Evolutionary conservation across 2,113 vertebrate genomes (phyloP), one percentile per base, ranked within the genome.

Genomic region (Cynopterus brachyotis): DNA sequence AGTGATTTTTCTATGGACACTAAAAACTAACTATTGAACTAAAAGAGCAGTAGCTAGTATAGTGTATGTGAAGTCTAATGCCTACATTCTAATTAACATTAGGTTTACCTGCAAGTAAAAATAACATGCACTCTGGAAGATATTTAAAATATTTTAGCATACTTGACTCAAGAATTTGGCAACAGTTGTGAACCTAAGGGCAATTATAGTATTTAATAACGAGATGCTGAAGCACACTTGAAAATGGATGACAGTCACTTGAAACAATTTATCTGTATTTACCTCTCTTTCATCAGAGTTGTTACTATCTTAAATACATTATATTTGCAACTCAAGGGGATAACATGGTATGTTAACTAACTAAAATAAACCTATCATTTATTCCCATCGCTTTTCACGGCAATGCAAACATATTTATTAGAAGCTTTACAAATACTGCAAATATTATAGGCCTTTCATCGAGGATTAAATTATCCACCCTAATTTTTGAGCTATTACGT

Each of bases 11-110:
- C 95, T 97, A 88, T 97, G 57, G 59, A 97, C 95, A 53, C 35
- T 96, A 82, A 97, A 97, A 92, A 95, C 24, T 67, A 66, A 95
- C 37, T 67, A 82, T 11, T 83, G 32, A 95, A 97, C 91, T 97
- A 55, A 92, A 89, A 89, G 89, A 97, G 62, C 50, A 98, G 96
- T 60, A 93, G 59, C 45, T 95, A 92, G 96, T 81, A 76, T 26
- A 89, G 73, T 73, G 45, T 95, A 70, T 57, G 59, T 55, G 55
- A 95, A 95, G 85, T 91, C 95, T 90, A 94, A 92, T 55, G 47
- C 91, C 59, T 95, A 88, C 75, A 95, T 84, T 73, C 35, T 97
- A 69, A 89, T 70, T 96, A 95, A 84, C 95, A 96, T 86, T 82
- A 75, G 20, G 9, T 60, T 55, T 78, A 82, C 19, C 69, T 96